Evolutionary conservation across 2,113 vertebrate species (phyloP).

Genomic region (Seriola aureovittata): DNA sequence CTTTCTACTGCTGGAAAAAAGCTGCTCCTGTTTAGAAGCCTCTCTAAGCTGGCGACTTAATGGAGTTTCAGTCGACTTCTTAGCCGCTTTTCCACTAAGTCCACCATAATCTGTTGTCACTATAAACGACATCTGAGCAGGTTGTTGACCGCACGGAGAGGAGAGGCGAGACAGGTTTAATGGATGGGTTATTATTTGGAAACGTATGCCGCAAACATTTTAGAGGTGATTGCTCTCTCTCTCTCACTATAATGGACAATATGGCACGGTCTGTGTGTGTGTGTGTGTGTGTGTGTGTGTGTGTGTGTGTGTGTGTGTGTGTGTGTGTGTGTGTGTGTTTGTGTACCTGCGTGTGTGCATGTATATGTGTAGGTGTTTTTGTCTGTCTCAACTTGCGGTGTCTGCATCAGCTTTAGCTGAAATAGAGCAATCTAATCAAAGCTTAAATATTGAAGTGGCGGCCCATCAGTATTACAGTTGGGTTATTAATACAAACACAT

Average conservation of each 20-base stretch:
- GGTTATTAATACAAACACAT: too few relatives aligned
- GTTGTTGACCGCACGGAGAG: constrained; percentile 46
- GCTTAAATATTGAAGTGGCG: neutral
- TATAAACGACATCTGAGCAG: constrained; percentile 45
- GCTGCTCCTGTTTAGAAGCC: constrained; percentile 21
- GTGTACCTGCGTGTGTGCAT: too few relatives aligned
- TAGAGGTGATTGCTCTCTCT: constrained; percentile 51
- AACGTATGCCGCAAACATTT: constrained; percentile 55
- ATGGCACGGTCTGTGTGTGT: neutral
- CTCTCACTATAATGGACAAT: constrained; percentile 49
- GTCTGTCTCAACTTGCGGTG: neutral
- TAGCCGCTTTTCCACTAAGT: constrained; percentile 35
- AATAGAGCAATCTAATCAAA: constrained; percentile 26
- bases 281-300: too few relatives aligned
- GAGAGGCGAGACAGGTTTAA: constrained; percentile 52
- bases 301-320: too few relatives aligned
- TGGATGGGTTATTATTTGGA: constrained; percentile 55
- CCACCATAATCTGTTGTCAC: constrained; percentile 39
- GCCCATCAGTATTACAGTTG: neutral
- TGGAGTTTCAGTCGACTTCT: constrained; percentile 47
- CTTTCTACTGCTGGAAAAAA: constrained; percentile 21
- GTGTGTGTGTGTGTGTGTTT: too few relatives aligned
- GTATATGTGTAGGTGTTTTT: too few relatives aligned
- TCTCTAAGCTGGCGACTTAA: constrained; percentile 33
- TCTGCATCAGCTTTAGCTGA: constrained; percentile 6